Conservation (phyloP, 2,113 vertebrate genomes). For the Halcyon malimbica region DNA sequence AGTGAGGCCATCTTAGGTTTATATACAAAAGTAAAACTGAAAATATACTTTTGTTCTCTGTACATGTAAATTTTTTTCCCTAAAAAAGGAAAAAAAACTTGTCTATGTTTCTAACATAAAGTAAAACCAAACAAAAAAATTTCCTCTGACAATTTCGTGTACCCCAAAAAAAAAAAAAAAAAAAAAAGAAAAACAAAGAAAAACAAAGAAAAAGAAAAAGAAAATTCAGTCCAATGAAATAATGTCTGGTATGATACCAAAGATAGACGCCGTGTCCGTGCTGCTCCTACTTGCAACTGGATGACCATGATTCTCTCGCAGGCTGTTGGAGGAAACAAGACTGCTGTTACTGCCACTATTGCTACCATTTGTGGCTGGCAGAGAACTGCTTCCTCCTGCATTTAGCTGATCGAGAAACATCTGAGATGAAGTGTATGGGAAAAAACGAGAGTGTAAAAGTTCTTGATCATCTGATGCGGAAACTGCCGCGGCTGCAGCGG, state of each 20-base stretch:
- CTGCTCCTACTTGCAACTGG: slow-evolving; percentile 74
- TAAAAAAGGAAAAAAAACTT: slow-evolving; percentile 74
- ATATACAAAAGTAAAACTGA: slow-evolving; percentile 99
- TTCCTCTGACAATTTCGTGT: slow-evolving; percentile 62
- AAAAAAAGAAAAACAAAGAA: neutral
- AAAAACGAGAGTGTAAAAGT: slow-evolving; percentile 91
- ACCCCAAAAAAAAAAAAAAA: neutral
- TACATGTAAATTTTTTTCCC: slow-evolving; percentile 83
- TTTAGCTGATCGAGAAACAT: slow-evolving; percentile 94
- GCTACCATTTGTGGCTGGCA: slow-evolving; percentile 85
- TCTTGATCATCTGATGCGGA: slow-evolving; percentile 93
- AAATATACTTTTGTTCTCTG: slow-evolving; percentile 99
- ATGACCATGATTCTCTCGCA: slow-evolving; percentile 86
- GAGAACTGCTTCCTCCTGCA: slow-evolving; percentile 78
- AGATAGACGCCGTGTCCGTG: slow-evolving; percentile 89
- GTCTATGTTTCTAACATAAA: slow-evolving; percentile 76
- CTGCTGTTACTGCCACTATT: slow-evolving; percentile 91
- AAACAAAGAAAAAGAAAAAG: neutral
- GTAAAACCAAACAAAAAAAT: slow-evolving; percentile 74
- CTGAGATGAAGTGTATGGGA: slow-evolving; percentile 92
- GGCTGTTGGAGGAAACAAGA: slow-evolving; percentile 90
- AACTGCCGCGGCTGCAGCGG: slow-evolving; percentile 91
- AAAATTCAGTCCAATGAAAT: slow-evolving; percentile 93
- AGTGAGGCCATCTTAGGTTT: slow-evolving; percentile 93
- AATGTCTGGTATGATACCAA: slow-evolving; percentile 94